Evolutionary conservation across 2,113 vertebrate species (phyloP).

Genomic region (Xenus cinereus): DNA sequence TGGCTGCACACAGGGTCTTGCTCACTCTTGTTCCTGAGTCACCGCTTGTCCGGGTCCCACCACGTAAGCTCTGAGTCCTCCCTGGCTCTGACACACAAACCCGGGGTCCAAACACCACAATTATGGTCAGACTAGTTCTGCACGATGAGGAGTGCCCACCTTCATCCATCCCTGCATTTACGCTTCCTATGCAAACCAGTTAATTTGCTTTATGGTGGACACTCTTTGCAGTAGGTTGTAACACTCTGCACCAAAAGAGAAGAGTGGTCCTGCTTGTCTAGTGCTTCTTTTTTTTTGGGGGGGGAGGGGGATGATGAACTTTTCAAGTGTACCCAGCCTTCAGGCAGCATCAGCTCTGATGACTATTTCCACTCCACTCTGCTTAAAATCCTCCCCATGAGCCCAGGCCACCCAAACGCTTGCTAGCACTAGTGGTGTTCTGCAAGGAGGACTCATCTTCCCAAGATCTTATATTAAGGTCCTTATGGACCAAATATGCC

Average conservation of each 20-base stretch:
- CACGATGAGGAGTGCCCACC: neutral
- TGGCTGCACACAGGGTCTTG: neutral
- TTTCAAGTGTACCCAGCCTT: neutral
- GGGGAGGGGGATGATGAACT: neutral
- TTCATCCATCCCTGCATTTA: neutral
- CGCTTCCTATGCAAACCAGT: fast-evolving
- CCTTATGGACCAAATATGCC: neutral
- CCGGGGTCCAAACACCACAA: fast-evolving
- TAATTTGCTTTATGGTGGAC: neutral
- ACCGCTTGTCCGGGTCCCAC: neutral
- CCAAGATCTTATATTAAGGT: neutral
- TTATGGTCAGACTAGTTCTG: neutral
- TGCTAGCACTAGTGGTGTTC: neutral
- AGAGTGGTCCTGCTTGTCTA: neutral
- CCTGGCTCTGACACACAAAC: neutral
- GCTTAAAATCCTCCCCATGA: neutral
- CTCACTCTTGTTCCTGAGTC: neutral
- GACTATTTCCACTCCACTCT: neutral
- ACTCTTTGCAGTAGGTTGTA: neutral
- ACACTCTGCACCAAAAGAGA: neutral
- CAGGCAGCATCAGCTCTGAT: neutral
- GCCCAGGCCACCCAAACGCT: neutral
- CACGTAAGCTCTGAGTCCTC: neutral
- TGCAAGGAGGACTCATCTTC: neutral
- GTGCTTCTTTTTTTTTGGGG: too few relatives aligned